These are phyloP conservation scores for Eurystomus glaucurus DNA, from an alignment of 2,797 vertebrate genomes.

Conservation along the genomic window DNA sequence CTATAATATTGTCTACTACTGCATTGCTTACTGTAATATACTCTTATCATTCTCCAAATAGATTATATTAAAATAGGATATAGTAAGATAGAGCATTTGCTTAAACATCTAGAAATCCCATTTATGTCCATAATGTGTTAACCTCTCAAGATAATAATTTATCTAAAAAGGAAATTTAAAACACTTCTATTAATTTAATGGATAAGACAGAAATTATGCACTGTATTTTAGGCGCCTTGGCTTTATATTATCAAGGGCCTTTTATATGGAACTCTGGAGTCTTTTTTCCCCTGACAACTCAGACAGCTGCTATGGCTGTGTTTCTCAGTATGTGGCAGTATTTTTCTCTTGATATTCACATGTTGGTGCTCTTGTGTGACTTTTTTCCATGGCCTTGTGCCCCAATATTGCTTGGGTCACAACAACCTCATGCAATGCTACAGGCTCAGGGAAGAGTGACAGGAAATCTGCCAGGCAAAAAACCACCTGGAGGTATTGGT, in stretches of 20 bases:
- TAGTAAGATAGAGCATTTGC: not conserved
- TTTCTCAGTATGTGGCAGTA: not conserved
- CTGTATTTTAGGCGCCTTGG: not conserved
- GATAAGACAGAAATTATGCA: not conserved
- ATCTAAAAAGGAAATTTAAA: not conserved
- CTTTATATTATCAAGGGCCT: not conserved
- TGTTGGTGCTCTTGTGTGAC: fast-evolving
- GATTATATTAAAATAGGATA: not conserved
- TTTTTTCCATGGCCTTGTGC: not conserved
- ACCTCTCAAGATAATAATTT: not conserved
- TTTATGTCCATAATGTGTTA: not conserved
- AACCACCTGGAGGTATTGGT: too few relatives aligned
- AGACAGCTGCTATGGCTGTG: not conserved
- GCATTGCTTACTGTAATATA: not conserved
- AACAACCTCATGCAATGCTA: too few relatives aligned
- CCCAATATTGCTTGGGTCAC: not conserved
- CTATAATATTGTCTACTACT: not conserved
- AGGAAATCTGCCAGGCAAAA: too few relatives aligned
- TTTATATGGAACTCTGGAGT: not conserved
- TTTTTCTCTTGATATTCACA: not conserved
- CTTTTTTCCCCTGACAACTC: not conserved
- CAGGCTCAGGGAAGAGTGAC: too few relatives aligned
- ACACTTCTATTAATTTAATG: fast-evolving
- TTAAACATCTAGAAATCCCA: not conserved
- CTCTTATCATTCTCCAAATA: not conserved